Percentiles rank a stretch among this genome's conserved stretches.
These are phyloP conservation scores for Cervus canadensis DNA, from an alignment of 2,113 vertebrate species.

Conservation along the genomic window DNA sequence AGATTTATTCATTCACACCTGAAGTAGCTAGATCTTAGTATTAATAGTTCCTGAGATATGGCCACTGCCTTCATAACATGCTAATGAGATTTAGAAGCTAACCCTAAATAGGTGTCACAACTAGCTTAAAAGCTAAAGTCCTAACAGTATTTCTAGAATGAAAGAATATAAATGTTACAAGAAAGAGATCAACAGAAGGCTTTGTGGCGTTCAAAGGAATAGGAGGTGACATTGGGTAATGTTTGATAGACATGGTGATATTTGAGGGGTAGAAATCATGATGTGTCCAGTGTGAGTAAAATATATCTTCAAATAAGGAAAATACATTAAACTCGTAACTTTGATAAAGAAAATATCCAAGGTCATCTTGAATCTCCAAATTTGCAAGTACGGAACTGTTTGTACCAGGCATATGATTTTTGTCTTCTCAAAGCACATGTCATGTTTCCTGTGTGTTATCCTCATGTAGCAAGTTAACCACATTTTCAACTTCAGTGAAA, in stretches of 20 bases:
- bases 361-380: neutral
- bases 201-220: neutral
- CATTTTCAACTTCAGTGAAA: neutral
- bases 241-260: neutral
- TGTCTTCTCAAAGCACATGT: neutral
- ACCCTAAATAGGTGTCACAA: neutral
- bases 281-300: neutral
- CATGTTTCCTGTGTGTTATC: slow-evolving; percentile 26
- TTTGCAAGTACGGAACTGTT: neutral
- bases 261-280: neutral
- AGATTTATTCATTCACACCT: neutral
- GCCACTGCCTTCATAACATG: neutral
- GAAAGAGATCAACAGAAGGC: neutral
- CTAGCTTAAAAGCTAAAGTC: neutral
- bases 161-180: neutral
- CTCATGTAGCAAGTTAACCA: neutral
- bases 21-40: neutral
- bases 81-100: neutral
- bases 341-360: neutral
- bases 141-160: neutral
- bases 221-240: neutral
- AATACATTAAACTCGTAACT: neutral
- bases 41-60: neutral
- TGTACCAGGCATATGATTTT: neutral
- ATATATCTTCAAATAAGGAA: neutral